These are phyloP conservation scores for Urosaurus nigricauda DNA, from an alignment of 2,797 vertebrate species.

Conservation along the genomic window DNA sequence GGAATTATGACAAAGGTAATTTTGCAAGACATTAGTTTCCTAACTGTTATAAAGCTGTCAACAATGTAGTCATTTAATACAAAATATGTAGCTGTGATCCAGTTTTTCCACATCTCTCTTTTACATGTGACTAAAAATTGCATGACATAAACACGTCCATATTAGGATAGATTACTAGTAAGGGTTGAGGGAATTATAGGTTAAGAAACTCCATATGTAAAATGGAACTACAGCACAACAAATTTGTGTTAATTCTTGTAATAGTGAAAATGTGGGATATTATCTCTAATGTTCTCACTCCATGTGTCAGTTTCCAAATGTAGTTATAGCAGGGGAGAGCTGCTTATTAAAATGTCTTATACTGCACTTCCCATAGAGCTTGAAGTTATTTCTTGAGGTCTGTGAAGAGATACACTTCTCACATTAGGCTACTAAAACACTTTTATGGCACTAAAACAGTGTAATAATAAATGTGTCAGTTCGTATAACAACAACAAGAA, in stretches of 20 bases:
- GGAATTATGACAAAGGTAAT: conserved; percentile 33
- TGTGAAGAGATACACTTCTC: not conserved
- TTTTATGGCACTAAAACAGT: not conserved
- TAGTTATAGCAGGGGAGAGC: not conserved
- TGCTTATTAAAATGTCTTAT: not conserved
- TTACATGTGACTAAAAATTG: conserved; percentile 1
- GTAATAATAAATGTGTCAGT: not conserved
- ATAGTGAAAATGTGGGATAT: not conserved
- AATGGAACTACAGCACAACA: not conserved
- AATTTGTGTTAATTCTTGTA: not conserved
- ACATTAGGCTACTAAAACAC: not conserved
- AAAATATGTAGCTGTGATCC: conserved; percentile 19
- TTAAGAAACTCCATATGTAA: not conserved
- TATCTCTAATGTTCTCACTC: not conserved
- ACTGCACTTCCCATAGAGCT: not conserved
- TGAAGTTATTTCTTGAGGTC: not conserved
- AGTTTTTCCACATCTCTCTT: conserved; percentile 17
- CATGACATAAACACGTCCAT: not conserved
- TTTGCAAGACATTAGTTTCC: conserved; percentile 53
- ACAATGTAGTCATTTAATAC: conserved; percentile 38
- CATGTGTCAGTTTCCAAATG: not conserved
- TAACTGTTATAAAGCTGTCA: conserved; percentile 49
- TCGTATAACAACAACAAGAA: too few species aligned
- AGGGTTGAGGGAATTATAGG: not conserved
- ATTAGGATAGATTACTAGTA: not conserved